Evolutionary conservation across 2,888 invertebrate species (phyloP).

Genomic region (Agrotis puta): DNA sequence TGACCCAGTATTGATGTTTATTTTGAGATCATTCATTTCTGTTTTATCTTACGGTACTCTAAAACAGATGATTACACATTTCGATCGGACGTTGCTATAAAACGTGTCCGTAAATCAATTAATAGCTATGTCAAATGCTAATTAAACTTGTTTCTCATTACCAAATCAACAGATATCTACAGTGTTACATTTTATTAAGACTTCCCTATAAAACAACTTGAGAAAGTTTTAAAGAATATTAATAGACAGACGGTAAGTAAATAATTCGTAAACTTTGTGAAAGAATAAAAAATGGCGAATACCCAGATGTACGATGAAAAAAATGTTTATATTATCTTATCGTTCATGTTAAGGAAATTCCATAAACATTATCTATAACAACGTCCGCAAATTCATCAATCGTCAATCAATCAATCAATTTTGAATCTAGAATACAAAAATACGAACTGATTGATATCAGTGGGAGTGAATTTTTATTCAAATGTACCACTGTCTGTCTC

Average conservation of each 20-base stretch:
- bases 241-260: constrained; percentile 8
- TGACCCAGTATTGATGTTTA: neutral
- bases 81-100: constrained; percentile 71
- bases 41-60: constrained; percentile 46
- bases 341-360: constrained; percentile 32
- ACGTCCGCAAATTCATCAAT: constrained; percentile 40
- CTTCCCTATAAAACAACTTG: constrained; percentile 3
- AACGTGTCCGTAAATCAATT: constrained; percentile 71
- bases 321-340: constrained; percentile 44
- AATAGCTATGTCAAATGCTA: constrained; percentile 67
- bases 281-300: constrained; percentile 22
- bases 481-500: constrained; percentile 46
- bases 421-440: constrained; percentile 38
- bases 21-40: constrained; percentile 10
- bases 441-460: constrained; percentile 32
- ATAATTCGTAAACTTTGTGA: constrained; percentile 15
- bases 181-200: constrained; percentile 10
- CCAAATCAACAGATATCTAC: constrained; percentile 23
- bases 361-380: constrained; percentile 22
- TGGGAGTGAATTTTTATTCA: constrained; percentile 49
- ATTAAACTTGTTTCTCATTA: constrained; percentile 66
- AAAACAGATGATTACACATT: constrained; percentile 63
- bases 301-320: constrained; percentile 19
- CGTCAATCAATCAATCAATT: constrained; percentile 43
- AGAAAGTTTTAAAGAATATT: constrained; percentile 35